A percentile compares a stretch with the other conserved stretches of the same genome.
Conservation (phyloP, 1,140 invertebrate species). For the Cyclargus thomasi region DNA sequence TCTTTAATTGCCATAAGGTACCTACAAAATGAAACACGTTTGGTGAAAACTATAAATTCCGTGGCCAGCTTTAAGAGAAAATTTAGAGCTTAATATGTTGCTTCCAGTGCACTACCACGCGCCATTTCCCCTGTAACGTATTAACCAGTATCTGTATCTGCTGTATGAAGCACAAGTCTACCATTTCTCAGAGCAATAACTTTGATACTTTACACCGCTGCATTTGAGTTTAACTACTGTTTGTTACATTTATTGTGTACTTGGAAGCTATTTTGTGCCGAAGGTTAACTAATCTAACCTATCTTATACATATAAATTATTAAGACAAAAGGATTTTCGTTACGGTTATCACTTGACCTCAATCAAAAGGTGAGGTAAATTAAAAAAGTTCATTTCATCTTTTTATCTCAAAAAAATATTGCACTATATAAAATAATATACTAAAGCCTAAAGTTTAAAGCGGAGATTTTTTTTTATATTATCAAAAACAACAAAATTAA, state of each 20-base stretch:
- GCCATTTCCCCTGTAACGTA: constrained; percentile 2
- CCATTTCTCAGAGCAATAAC: neutral
- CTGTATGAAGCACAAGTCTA: neutral
- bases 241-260: neutral
- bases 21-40: neutral
- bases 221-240: neutral
- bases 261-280: neutral
- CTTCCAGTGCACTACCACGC: neutral
- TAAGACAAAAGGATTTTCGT: neutral
- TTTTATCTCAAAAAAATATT: too few relatives aligned
- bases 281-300: neutral
- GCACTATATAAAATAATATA: too few relatives aligned
- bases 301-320: neutral
- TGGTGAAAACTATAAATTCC: neutral
- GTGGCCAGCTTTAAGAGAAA: neutral
- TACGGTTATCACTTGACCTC: too few relatives aligned
- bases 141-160: neutral
- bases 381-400: too few relatives aligned
- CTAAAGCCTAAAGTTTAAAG: too few relatives aligned
- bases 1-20: neutral
- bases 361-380: too few relatives aligned
- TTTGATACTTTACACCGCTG: neutral
- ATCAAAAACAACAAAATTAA: too few relatives aligned
- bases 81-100: neutral
- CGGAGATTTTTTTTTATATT: too few relatives aligned